Evolutionary conservation across 2,113 vertebrate genomes (phyloP).

Genomic region (Ariopsis seemanni): DNA sequence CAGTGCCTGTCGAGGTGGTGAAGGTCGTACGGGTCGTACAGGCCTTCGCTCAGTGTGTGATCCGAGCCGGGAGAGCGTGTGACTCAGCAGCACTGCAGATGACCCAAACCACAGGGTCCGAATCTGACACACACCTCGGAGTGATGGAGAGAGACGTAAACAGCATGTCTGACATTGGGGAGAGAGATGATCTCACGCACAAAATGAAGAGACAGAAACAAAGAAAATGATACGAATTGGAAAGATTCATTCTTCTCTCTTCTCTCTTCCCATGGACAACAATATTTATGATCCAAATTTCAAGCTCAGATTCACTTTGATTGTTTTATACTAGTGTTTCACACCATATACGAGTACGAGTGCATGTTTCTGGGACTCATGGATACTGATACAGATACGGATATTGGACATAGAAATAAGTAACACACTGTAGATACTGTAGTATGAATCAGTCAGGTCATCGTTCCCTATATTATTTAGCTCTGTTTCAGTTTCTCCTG

Average conservation of each 20-base stretch:
- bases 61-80: conserved; percentile 18
- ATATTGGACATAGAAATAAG: not conserved
- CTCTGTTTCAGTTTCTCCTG: too few species aligned
- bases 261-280: not conserved
- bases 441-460: not conserved
- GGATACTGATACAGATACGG: not conserved
- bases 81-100: conserved; percentile 34
- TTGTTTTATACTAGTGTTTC: not conserved
- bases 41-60: not conserved
- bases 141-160: conserved; percentile 39
- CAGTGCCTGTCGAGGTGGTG: not conserved
- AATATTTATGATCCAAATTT: not conserved
- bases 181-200: conserved; percentile 15
- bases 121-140: conserved; percentile 8
- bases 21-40: not conserved
- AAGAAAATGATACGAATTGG: conserved; percentile 20
- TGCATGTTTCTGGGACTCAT: not conserved
- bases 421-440: too few species aligned
- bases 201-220: not conserved
- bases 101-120: conserved; percentile 26
- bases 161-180: conserved; percentile 27
- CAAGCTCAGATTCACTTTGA: not conserved
- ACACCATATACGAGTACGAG: too few species aligned
- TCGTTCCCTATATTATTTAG: not conserved
- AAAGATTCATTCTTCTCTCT: not conserved